A percentile compares a stretch with the other conserved stretches of the same genome.
Evolutionary conservation across 1,140 invertebrate species (phyloP).

Genomic region (Drosophila ambigua): DNA sequence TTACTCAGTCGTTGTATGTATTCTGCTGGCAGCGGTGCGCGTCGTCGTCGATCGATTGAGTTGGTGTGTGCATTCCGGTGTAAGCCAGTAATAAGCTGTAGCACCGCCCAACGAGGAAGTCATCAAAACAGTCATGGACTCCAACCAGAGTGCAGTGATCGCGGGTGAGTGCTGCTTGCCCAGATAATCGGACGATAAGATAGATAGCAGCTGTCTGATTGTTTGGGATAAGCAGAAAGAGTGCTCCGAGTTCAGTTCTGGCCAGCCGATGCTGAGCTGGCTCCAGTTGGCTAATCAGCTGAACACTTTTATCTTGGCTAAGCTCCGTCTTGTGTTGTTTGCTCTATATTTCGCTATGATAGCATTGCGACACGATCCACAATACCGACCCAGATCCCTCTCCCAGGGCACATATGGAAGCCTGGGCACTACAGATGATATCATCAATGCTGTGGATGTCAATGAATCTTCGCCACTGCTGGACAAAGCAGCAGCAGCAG

Average conservation of each 20-base stretch:
- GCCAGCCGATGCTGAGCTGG: slow-evolving; percentile 18
- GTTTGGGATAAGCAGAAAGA: neutral
- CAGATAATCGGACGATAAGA: slow-evolving; percentile 40
- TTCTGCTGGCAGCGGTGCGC: slow-evolving; percentile 13
- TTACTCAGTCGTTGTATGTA: slow-evolving; percentile 33
- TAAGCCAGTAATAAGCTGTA: slow-evolving; percentile 48
- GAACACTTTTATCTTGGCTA: slow-evolving; percentile 52
- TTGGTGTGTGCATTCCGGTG: slow-evolving; percentile 50
- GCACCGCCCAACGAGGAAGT: slow-evolving; percentile 11
- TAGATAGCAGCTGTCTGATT: neutral
- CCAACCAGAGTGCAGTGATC: slow-evolving; percentile 37
- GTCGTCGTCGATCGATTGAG: slow-evolving; percentile 21
- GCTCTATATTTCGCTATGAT: slow-evolving; percentile 49
- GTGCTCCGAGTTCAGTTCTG: neutral
- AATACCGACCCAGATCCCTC: neutral
- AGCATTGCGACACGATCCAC: slow-evolving; percentile 23
- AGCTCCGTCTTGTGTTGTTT: slow-evolving; percentile 49
- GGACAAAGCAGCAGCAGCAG: neutral
- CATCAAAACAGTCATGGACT: slow-evolving; percentile 24
- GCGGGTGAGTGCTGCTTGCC: slow-evolving; percentile 25
- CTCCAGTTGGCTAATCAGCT: slow-evolving; percentile 48
- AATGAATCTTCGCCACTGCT: slow-evolving; percentile 67
- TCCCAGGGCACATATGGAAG: slow-evolving; percentile 17
- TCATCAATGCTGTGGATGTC: slow-evolving; percentile 22
- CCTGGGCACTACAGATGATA: neutral